Conservation (phyloP, 2,113 vertebrate genomes). For the Rhinichthys klamathensis region DNA sequence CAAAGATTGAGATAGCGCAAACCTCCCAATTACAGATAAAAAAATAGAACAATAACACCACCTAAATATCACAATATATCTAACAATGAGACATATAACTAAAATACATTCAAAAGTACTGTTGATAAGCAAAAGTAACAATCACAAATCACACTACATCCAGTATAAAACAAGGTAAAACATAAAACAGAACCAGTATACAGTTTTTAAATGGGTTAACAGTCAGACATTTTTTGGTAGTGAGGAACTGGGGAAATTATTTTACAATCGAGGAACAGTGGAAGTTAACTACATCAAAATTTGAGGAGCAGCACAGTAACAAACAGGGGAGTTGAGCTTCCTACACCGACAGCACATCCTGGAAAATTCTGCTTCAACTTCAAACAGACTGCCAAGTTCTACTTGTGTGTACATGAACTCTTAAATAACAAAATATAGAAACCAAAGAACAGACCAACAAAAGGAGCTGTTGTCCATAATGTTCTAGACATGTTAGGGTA, state of each 20-base stretch:
- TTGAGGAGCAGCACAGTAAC: neutral
- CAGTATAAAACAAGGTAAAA: neutral
- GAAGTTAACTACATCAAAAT: neutral
- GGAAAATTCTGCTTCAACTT: neutral
- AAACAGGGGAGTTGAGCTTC: constrained; percentile 13
- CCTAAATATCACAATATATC: no score
- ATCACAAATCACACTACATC: neutral
- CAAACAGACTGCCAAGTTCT: neutral
- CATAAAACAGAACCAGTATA: neutral
- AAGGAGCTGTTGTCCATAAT: neutral
- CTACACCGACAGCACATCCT: neutral
- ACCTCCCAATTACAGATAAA: no score
- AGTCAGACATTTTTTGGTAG: neutral
- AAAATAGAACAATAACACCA: no score
- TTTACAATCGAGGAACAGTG: neutral
- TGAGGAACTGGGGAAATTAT: neutral
- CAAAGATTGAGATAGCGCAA: no score
- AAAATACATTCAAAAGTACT: neutral
- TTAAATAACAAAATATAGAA: neutral
- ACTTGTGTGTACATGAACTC: neutral
- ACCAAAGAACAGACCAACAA: neutral
- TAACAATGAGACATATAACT: neutral
- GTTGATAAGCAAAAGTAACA: neutral
- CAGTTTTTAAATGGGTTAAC: neutral
- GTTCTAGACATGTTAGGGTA: neutral